Evolutionary conservation across 2,797 vertebrate genomes (phyloP).

Genomic region (Triplophysa yarkandensis): DNA sequence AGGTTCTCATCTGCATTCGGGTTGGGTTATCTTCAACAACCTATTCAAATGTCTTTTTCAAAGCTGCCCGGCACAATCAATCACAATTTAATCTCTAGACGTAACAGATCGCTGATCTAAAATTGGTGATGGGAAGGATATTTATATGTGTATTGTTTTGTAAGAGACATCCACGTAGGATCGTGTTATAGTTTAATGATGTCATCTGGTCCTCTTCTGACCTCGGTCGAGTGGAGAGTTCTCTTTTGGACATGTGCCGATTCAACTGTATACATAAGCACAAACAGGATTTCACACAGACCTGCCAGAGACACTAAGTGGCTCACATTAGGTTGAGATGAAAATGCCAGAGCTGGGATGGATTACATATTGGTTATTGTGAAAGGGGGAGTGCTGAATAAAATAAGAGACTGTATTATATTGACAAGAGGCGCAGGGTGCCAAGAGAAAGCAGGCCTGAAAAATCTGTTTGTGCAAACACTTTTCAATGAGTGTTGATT

Average conservation of each 20-base stretch:
- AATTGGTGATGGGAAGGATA: neutral
- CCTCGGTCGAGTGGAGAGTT: neutral
- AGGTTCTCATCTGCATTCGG: slow-evolving; percentile 41
- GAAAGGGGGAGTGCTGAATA: slow-evolving; percentile 16
- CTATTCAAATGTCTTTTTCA: slow-evolving; percentile 42
- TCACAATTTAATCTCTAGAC: slow-evolving; percentile 41
- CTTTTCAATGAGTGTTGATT: slow-evolving; percentile 49
- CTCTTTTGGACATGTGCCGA: slow-evolving; percentile 23
- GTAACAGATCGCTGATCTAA: slow-evolving; percentile 5
- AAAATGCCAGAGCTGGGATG: slow-evolving; percentile 13
- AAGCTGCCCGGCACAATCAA: slow-evolving; percentile 51
- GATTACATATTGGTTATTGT: slow-evolving; percentile 33
- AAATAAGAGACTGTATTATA: slow-evolving; percentile 36
- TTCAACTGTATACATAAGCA: slow-evolving; percentile 10
- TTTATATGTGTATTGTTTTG: slow-evolving; percentile 10
- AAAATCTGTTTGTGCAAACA: slow-evolving; percentile 50
- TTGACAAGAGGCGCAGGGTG: slow-evolving; percentile 30
- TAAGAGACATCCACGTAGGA: slow-evolving; percentile 8
- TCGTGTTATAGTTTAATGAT: slow-evolving; percentile 10
- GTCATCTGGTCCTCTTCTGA: neutral
- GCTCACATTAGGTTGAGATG: slow-evolving; percentile 25
- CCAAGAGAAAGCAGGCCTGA: slow-evolving; percentile 34
- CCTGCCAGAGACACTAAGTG: slow-evolving; percentile 28
- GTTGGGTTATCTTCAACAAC: slow-evolving; percentile 37
- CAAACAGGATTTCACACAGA: slow-evolving; percentile 12